Conservation (phyloP, 1,140 invertebrate species). For the Mesaphorura yosii region DNA sequence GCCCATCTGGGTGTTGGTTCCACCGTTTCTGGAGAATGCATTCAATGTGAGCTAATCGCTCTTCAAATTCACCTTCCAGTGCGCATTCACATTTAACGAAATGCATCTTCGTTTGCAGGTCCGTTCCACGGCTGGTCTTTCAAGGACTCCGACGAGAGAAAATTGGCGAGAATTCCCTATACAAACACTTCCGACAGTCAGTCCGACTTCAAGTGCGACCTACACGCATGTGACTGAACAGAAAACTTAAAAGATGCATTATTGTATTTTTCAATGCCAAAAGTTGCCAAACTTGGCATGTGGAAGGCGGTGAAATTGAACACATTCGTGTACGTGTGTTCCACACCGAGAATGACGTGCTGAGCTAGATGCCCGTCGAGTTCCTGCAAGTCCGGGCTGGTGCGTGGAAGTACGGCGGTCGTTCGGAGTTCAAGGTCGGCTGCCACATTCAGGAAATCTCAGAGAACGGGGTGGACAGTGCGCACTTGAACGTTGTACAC, state of each 20-base stretch:
- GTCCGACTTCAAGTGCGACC: too few relatives aligned
- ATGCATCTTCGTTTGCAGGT: too few relatives aligned
- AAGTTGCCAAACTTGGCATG: slow-evolving; percentile 47
- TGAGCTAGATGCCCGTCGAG: slow-evolving; percentile 54
- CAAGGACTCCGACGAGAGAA: slow-evolving; percentile 42
- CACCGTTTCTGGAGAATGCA: slow-evolving; percentile 40
- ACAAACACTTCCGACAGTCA: slow-evolving; percentile 39
- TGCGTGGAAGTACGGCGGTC: slow-evolving; percentile 54
- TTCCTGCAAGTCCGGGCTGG: slow-evolving; percentile 44
- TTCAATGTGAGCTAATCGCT: too few relatives aligned
- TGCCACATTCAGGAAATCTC: slow-evolving; percentile 58
- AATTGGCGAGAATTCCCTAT: slow-evolving; percentile 44
- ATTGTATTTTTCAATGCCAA: slow-evolving; percentile 13
- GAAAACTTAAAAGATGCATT: too few relatives aligned
- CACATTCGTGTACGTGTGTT: slow-evolving; percentile 69
- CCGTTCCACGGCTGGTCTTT: slow-evolving; percentile 52
- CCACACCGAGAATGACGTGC: slow-evolving; percentile 56
- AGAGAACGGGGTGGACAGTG: slow-evolving; percentile 49
- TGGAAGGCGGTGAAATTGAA: slow-evolving; percentile 59
- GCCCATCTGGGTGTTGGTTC: slow-evolving; percentile 46
- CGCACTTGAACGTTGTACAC: slow-evolving; percentile 43
- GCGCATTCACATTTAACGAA: too few relatives aligned
- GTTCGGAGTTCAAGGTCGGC: slow-evolving; percentile 61
- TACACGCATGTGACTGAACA: too few relatives aligned
- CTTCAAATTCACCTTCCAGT: too few relatives aligned